These are phyloP conservation scores for Ceraclea dissimilis DNA, from an alignment of 2,888 invertebrate genomes.

Conservation along the genomic window DNA sequence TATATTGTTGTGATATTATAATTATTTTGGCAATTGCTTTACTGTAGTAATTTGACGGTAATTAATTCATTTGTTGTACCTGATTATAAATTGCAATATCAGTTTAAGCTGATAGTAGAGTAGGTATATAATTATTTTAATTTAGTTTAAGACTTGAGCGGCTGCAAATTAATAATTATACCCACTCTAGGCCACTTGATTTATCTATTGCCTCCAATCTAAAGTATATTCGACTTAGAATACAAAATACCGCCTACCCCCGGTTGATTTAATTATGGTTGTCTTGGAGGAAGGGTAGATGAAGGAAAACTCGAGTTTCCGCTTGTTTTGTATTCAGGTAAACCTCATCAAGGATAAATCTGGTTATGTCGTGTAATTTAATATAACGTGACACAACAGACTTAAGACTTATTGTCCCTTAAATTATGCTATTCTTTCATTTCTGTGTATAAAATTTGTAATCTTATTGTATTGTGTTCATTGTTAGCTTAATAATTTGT, in stretches of 20 bases:
- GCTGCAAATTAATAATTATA: background rate
- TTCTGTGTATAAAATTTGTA: no score
- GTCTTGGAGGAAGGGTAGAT: conserved; percentile 9
- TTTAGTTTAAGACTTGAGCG: background rate
- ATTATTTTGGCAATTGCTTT: no score
- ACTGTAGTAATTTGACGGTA: no score
- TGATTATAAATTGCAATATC: no score
- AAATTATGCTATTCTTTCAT: background rate
- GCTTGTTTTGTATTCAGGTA: background rate
- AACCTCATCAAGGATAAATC: background rate
- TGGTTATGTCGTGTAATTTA: background rate
- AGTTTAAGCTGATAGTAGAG: no score
- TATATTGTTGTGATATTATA: no score
- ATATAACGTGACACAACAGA: background rate
- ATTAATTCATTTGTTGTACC: no score
- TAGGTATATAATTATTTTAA: no score
- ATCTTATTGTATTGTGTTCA: no score
- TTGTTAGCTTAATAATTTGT: background rate
- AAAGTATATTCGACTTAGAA: conserved; percentile 7
- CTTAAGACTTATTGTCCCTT: background rate
- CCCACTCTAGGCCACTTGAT: background rate
- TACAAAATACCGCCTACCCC: conserved; percentile 15
- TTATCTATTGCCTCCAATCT: conserved; percentile 17
- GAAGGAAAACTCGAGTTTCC: conserved; percentile 9
- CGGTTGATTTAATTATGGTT: conserved; percentile 23